Evolutionary conservation across 2,797 vertebrate species (phyloP), one percentile per base, ranked within the genome.

Genomic region (Tamandua tetradactyla): DNA sequence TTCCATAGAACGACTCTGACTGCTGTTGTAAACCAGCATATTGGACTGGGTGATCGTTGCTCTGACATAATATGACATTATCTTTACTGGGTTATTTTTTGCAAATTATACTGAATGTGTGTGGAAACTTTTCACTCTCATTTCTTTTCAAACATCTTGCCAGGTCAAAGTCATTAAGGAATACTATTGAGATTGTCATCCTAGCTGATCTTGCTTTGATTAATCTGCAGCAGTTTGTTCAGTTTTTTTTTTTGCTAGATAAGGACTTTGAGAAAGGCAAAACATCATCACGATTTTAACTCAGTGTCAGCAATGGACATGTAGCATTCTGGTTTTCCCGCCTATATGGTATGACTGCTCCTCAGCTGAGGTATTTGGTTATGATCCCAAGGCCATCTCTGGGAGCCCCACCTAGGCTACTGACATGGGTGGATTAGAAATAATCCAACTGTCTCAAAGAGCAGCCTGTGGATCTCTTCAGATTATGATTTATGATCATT

Each of bases 181-280:
- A 91, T 62, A 75, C 20, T 90, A 40, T 74, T 15, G 18, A 40
- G n/a, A 68, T 76, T 89, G 18, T 49, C 20, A 69, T 76, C 84
- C 82, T 82, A 55, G 59, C 32, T 94, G 15, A 61, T 72, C 57
- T 69, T 88, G 57, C 47, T 89, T 93, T 83, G 75, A 91, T 84
- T 74, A 89, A 66, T 25, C 27, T 89, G 30, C 32, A 62, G 32
- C 55, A 42, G 27, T 72, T 87, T 79, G 5, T 69, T 82, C 57
- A 62, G n/a, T n/a, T n/a, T n/a, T 27, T 35, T 84, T 87, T 91
- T 92, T n/a, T 14, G 20, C 94, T 10, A 61, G 62, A 87, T 72
- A 81, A 79, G 15, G 86, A 91, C 66, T 95, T 93, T 62, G 49
- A 79, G 88, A 91, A 95, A 82, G 47, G 37, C 59, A 94, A 37